phyloP scores from a whole-genome alignment of 2,113 vertebrate genomes.

The Tiliqua scincoides region DNA sequence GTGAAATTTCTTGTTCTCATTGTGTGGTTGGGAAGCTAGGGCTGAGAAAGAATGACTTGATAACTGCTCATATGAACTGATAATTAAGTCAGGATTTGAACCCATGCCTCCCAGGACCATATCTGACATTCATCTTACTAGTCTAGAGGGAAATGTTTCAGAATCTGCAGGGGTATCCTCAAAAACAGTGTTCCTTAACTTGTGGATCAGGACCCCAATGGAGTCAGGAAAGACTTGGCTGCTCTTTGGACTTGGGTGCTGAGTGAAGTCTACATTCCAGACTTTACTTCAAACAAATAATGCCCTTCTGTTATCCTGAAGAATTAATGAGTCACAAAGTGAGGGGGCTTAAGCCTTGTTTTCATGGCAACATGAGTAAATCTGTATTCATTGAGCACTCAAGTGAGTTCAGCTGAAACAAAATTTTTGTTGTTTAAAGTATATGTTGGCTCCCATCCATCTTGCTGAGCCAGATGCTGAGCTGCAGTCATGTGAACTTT shows the following conservation, averaged over 20 bases:
- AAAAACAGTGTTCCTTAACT: no score
- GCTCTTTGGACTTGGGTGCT: neutral
- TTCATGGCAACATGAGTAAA: neutral
- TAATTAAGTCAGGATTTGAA: neutral
- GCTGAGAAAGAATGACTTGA: neutral
- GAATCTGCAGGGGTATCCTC: neutral
- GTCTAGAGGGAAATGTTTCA: neutral
- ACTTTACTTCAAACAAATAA: neutral
- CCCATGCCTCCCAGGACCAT: neutral
- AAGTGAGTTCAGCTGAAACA: conserved; percentile 13
- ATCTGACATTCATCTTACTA: neutral
- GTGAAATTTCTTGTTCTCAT: neutral
- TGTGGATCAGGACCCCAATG: no score
- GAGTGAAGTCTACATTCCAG: neutral
- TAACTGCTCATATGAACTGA: neutral
- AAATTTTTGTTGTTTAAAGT: neutral
- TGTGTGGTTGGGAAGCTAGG: neutral
- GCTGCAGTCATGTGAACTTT: neutral
- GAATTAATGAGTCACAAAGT: conserved; percentile 19
- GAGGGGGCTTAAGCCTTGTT: neutral
- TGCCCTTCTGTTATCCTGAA: neutral
- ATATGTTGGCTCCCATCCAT: neutral
- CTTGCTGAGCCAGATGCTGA: neutral
- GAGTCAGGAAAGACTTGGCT: neutral
- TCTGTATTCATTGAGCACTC: neutral